These are phyloP conservation scores for Phoxinus phoxinus DNA, from an alignment of 2,113 vertebrate species.

Conservation along the genomic window DNA sequence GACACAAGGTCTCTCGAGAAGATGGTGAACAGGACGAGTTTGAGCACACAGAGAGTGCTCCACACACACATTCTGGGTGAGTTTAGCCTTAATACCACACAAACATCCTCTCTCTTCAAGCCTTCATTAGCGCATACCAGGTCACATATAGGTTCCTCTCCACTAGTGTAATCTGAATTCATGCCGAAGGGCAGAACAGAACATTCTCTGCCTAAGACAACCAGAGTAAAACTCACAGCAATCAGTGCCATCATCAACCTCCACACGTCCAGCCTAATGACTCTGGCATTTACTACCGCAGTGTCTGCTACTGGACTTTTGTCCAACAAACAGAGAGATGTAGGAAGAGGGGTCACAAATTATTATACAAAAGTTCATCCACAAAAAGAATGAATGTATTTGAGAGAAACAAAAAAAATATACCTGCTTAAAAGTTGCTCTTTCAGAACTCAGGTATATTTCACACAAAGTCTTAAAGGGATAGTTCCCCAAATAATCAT, in stretches of 20 bases:
- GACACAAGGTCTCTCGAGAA: constrained; percentile 35
- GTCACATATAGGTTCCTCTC: constrained; percentile 1
- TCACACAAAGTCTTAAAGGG: not conserved
- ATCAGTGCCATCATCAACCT: constrained; percentile 50
- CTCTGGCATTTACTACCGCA: constrained; percentile 53
- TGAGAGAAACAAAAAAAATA: not conserved
- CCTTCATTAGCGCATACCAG: not conserved
- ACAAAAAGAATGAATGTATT: not conserved
- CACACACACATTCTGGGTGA: constrained; percentile 62
- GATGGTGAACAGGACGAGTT: constrained; percentile 30
- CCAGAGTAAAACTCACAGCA: constrained; percentile 34
- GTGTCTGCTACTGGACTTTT: not conserved
- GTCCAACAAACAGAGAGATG: not conserved
- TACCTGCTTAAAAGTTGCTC: not conserved
- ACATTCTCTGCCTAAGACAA: constrained; percentile 29
- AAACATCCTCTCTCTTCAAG: not conserved
- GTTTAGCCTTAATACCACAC: constrained; percentile 53
- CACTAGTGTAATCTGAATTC: not conserved
- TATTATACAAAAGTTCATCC: not conserved
- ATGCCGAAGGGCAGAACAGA: constrained; percentile 36
- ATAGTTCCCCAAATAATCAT: not conserved
- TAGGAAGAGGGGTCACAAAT: not conserved
- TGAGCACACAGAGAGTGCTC: constrained; percentile 45
- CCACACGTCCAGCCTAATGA: constrained; percentile 53
- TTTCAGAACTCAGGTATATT: not conserved